Base-by-base conservation (phyloP, 1,140 invertebrate genomes). In the Teleopsis dalmanni region DNA sequence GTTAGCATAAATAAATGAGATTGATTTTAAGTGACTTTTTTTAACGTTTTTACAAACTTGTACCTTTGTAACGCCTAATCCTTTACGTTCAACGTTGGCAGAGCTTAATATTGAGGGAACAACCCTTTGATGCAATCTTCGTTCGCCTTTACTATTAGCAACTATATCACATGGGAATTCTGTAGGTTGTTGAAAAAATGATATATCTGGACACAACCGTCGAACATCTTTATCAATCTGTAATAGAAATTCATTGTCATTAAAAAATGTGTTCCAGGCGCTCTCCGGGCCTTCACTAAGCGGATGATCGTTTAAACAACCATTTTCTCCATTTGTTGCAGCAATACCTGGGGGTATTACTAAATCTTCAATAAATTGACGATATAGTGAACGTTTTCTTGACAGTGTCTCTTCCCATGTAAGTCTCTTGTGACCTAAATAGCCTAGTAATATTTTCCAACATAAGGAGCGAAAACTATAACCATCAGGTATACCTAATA, bases 201-300 rank as follows among this genome's bases (percentile, higher is more conserved):
- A 93, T 66, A 98, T 92, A 68, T 97, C 94, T 38, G 95, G 94
- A 75, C 91, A 97, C 1, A 98, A 65, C 18, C 95, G 80, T 53
- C 91, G 80, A 16, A 96, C 94, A 75, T 98, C 95, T 72, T 96
- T 98, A 70, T 97, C 93, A 60, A 98, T 97, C 78, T 98, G 93
- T 44, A 94, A 71, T 9, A 98, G 70, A 55, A 71, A 70, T 75
- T 98, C 93, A 73, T 98, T 98, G 65, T 98, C 94, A 72, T 91
- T 93, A 69, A 98, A 98, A 70, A 83, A 93, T 21, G 62, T 69
- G 51, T 88, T 85, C 95, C 95, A 98, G 47, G 91, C 84, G 60
- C 92, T 95, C 52, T 91, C 85, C 3, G 94, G 94, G 65, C 90
- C 92, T 18, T 87, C 83, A 73, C 89, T 96, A n/a, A 98, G 70